A percentile compares a stretch with the other conserved stretches of the same genome.
phyloP scores from a whole-genome alignment of 2,113 vertebrate species.

The Tetrao urogallus region DNA sequence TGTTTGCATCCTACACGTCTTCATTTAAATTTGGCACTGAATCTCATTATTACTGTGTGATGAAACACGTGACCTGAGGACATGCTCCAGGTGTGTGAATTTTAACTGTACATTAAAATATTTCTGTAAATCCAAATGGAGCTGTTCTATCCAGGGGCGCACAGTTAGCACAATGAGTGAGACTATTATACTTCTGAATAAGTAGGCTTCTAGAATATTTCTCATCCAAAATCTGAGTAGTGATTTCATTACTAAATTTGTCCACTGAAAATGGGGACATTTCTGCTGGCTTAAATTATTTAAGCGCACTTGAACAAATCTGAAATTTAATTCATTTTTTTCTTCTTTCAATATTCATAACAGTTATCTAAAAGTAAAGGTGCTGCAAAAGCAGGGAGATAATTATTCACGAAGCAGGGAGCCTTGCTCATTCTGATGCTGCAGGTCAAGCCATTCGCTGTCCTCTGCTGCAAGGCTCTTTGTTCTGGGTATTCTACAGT shows the following conservation, averaged over 20 bases:
- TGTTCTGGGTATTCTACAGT: not conserved
- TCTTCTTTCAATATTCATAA: slow-evolving; percentile 43
- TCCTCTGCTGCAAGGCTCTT: not conserved
- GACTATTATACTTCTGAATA: slow-evolving; percentile 34
- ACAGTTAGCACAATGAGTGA: not conserved
- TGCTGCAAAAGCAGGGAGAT: not conserved
- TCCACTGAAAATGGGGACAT: slow-evolving; percentile 26
- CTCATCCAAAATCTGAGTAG: slow-evolving; percentile 33
- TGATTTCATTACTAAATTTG: slow-evolving; percentile 34
- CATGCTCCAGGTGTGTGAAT: not conserved
- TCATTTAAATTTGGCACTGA: rapidly evolving
- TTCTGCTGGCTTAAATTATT: slow-evolving; percentile 53
- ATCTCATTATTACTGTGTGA: not conserved
- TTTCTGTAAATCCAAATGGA: slow-evolving; percentile 36
- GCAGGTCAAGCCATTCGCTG: not conserved
- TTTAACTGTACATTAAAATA: slow-evolving; percentile 2
- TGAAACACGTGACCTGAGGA: not conserved
- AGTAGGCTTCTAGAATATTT: not conserved
- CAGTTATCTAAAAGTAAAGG: slow-evolving; percentile 18
- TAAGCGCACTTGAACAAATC: slow-evolving; percentile 34
- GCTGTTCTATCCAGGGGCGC: slow-evolving; percentile 3
- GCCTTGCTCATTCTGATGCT: not conserved
- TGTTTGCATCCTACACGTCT: not conserved
- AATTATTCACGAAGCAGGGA: not conserved
- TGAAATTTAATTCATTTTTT: slow-evolving; percentile 10